Conservation (phyloP, 2,797 vertebrate species). For the Toxotes lorentzi region DNA sequence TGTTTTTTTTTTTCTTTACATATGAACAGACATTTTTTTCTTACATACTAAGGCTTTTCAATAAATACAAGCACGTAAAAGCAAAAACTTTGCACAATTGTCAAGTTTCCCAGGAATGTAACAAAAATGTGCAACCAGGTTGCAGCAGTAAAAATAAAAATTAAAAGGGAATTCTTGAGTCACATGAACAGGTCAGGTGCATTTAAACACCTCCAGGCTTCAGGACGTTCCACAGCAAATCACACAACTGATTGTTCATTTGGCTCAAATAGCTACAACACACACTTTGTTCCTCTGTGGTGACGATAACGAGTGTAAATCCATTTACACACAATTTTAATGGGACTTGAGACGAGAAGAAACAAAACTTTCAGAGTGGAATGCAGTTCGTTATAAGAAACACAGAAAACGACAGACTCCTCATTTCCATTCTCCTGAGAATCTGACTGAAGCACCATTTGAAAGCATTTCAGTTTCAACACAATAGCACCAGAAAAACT, state of each 20-base stretch:
- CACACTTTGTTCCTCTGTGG: neutral
- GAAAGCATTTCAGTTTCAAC: neutral
- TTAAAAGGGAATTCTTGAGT: neutral
- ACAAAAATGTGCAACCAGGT: constrained; percentile 66
- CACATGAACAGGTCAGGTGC: neutral
- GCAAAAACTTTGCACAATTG: constrained; percentile 38
- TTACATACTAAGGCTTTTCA: constrained; percentile 59
- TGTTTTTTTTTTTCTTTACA: constrained; percentile 9
- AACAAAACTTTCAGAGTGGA: neutral
- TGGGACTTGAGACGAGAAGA: too few relatives aligned
- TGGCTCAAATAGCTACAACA: constrained; percentile 22
- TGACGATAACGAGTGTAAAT: neutral
- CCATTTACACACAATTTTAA: too few relatives aligned
- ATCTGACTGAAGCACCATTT: constrained; percentile 52
- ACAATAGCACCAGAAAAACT: constrained; percentile 51
- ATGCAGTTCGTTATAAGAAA: neutral
- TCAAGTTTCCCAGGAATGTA: constrained; percentile 84
- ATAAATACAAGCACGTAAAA: constrained; percentile 77
- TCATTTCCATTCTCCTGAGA: constrained; percentile 41
- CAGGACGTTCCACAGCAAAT: neutral
- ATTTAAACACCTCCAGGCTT: neutral
- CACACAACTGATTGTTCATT: neutral
- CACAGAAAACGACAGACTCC: neutral
- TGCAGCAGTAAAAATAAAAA: constrained; percentile 28
- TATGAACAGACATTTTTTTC: constrained; percentile 32